Base-by-base conservation (phyloP, 2,888 invertebrate species). In the Lepidonotus clava region DNA sequence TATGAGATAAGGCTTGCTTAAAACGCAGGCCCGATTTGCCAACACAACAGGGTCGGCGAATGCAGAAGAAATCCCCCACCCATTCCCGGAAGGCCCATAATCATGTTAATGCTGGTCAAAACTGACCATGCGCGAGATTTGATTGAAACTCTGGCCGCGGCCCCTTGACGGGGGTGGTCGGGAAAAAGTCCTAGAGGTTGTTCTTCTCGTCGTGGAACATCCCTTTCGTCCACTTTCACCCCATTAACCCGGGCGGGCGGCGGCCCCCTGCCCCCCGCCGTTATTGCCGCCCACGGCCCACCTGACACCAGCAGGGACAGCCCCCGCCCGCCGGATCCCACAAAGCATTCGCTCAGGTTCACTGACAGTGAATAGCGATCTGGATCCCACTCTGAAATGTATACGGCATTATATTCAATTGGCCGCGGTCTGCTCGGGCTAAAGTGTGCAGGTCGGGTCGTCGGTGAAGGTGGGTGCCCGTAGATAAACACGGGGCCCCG, bases 351-450 rank as follows among this genome's bases (percentile, higher is more conserved):
- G 21, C n/a, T 61, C 11, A 61, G 61, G 61, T n/a, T 61, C 61
- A 61, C 61, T 28, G 61, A 61, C 61, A 24, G 28, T 61, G 61
- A 61, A 61, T 61, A 28, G 28, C 28, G 11, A 18, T 28, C 61
- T 28, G 18, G 0, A 32, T 36, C 34, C 34, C 4, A 18, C 56
- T n/a, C 71, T 36, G 21, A 34, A 38, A 71, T 38, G 11, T 34
- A 71, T 71, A 18, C 34, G 8, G 36, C 18, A 38, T 71, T 71
- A 71, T 18, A 71, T 71, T 34, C 71, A 71, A 71, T 71, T 71
- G 71, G 36, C 71, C 71, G 24, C 28, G 24, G 28, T 32, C 11
- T 61, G 61, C 28, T 32, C 28, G 61, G 61, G 32, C 11, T 1
- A 14, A 32, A 24, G 32, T 24, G 28, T 46, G 8, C 6, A 18